Evolutionary conservation across 2,113 vertebrate genomes (phyloP), one percentile per base, ranked within the genome.

Genomic region (Alces alces): DNA sequence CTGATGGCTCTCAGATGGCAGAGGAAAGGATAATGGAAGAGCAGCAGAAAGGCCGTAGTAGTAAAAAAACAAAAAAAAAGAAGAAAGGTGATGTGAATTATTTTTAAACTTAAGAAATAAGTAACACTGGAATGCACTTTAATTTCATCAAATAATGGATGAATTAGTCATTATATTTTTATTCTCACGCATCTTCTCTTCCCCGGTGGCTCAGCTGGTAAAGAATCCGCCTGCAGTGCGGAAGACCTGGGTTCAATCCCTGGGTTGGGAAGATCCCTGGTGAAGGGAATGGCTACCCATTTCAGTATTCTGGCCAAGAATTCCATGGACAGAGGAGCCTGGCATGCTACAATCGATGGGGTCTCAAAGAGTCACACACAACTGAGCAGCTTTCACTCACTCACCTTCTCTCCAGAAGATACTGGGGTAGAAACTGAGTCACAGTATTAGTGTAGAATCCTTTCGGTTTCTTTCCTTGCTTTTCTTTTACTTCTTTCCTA

Each of bases 31-130:
- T 99, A 97, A 98, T 99, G 98, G 99, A 99, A 98, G 99, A 99
- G 94, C 99, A 99, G 96, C 99, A 99, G 96, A 99, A 99, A 98
- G 99, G 99, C 43, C 99, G 99, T 8, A 99, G 99, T 97, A 99
- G 99, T 98, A 99, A 99, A 98, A 99, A 99, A 98, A 99, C 99
- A 43, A 99, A 99, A 98, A 99, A 99, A 98, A 99, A 99, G 99
- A 99, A 99, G 98, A 99, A 99, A 99, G 99, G 98, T 98, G 52
- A 54, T 23, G 28, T 80, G 21, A 50, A 64, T 84, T 93, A 33
- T 58, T 93, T 93, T 86, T 88, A 91, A 91, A 73, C 23, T 82
- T 92, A 50, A 96, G 21, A 86, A 93, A 28, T 82, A 78, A 85
- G 30, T 54, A 97, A 58, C 82, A 54, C 2, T 89, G 61, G n/a